Conservation (phyloP, 92 coral and sea anemone species). For the Porites lobata region DNA sequence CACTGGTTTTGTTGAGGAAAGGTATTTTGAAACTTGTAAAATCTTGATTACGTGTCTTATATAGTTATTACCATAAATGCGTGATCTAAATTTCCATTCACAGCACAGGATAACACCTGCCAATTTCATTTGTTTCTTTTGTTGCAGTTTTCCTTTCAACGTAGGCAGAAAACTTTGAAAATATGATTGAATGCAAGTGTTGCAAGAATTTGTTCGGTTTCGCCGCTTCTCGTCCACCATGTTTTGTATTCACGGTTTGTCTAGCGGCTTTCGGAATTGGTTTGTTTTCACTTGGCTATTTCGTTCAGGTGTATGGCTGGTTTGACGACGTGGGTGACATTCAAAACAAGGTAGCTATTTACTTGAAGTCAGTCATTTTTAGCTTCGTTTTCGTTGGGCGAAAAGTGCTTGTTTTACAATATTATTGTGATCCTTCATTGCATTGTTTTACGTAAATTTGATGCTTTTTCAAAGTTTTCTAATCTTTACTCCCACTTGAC, state of each 20-base stretch:
- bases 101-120: conserved; percentile 33
- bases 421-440: too few relatives aligned
- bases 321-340: conserved; percentile 52
- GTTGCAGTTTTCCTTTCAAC: not conserved
- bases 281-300: conserved; percentile 88
- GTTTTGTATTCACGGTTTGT: conserved; percentile 89
- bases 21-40: not conserved
- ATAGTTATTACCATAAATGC: not conserved
- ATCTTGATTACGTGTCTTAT: not conserved
- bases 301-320: conserved; percentile 70
- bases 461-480: too few relatives aligned
- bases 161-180: not conserved
- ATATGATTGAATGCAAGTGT: conserved; percentile 84
- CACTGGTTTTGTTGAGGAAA: not conserved
- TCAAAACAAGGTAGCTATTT: conserved; percentile 8
- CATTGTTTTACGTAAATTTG: not conserved
- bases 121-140: conserved; percentile 13
- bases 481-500: too few relatives aligned
- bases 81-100: conserved; percentile 23
- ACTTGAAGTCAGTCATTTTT: not conserved
- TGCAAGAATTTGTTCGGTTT: conserved; percentile 87
- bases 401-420: too few relatives aligned
- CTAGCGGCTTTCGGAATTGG: conserved; percentile 92
- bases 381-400: not conserved
- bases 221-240: conserved; percentile 91